Base-by-base conservation (phyloP, 1,140 invertebrate genomes). In the Pogonomyrmex californicus region DNA sequence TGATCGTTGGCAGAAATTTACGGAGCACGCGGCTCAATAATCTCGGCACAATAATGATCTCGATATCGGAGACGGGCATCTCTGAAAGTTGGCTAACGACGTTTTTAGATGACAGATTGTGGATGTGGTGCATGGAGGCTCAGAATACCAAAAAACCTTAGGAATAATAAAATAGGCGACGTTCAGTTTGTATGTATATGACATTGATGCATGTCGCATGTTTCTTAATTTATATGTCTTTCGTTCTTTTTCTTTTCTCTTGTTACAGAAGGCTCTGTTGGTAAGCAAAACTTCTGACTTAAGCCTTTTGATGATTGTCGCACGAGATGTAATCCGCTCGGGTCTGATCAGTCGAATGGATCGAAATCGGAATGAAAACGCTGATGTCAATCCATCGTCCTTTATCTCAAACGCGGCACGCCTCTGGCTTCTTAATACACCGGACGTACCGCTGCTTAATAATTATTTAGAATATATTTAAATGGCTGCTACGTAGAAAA, bases 121-220 rank as follows among this genome's bases (percentile, higher is more conserved):
- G 94, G 94, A 94, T 95, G 94, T 92, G 92, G 92, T 95, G 94
- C 95, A 95, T 95, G 94, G 95, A 86, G 87, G 88, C 92, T 92
- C 88, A 94, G 92, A 94, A 79, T 95, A 88, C 94, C 91, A 94
- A 95, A 95, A 90, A 88, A 91, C 91, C 92, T 95, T 95, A 95
- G 93, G 94, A 93, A 94, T 90, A 91, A 92, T 95, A 95, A 95
- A 91, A 95, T 95, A 95, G 92, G 93, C 92, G 94, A 95, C 94
- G 88, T 95, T 93, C 90, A 93, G 93, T 91, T 95, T 95, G 94
- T 95, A 95, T 95, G 94, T 95, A 95, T 94, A 94, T 92, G 87
- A 93, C 38, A 88, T 89, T 93, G 23, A 23, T 23, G 94, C 94
- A 95, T 95, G 94, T 71, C 66, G 94, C 94, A 95, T 94, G 94